These are phyloP conservation scores for Lithobates pipiens DNA, from an alignment of 2,797 vertebrate species.

Conservation along the genomic window DNA sequence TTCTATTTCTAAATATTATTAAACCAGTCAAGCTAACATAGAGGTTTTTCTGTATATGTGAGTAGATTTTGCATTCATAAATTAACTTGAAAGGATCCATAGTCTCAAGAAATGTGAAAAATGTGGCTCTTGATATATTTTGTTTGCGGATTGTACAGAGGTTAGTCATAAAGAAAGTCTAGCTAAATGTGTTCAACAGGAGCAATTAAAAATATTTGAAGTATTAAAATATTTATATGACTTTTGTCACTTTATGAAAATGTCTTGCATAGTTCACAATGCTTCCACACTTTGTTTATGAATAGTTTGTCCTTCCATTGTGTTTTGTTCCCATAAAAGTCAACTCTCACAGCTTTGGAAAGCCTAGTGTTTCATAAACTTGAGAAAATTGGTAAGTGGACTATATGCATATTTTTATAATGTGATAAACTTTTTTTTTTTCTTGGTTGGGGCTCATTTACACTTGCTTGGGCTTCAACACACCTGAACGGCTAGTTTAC, in stretches of 20 bases:
- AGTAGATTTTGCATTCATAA: constrained; percentile 6
- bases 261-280: not conserved
- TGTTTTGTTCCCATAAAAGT: not conserved
- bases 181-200: not conserved
- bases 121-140: not conserved
- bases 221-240: constrained; percentile 4
- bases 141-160: not conserved
- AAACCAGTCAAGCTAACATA: constrained; percentile 19
- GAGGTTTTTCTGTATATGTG: not conserved
- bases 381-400: not conserved
- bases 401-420: not conserved
- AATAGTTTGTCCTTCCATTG: not conserved
- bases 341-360: not conserved
- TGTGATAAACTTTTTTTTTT: not conserved
- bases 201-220: constrained; percentile 1
- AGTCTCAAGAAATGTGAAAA: not conserved
- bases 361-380: not conserved
- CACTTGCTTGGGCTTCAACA: too few species aligned
- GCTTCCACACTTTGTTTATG: not conserved
- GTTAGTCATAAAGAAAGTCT: not conserved
- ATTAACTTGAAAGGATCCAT: not conserved
- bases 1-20: constrained; percentile 43
- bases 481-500: too few species aligned
- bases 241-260: not conserved
- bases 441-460: not conserved